Evolutionary conservation across 2,797 vertebrate genomes (phyloP).

Genomic region (Dicrostonyx torquatus): DNA sequence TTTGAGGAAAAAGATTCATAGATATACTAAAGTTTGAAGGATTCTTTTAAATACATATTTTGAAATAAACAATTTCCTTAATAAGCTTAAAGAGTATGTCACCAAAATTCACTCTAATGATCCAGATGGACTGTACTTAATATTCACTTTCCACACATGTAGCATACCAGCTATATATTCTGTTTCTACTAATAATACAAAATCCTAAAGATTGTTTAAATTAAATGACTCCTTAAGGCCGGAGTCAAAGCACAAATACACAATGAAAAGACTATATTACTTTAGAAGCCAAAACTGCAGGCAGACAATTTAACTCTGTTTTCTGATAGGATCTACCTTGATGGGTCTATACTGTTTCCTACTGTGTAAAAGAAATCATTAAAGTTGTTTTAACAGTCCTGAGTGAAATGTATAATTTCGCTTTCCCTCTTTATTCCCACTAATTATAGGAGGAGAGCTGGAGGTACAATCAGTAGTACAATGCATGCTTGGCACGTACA

Average conservation of each 20-base stretch:
- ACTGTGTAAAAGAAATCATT: background rate
- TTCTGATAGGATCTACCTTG: conserved; percentile 6
- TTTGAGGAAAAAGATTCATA: conserved; percentile 46
- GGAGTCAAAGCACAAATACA: background rate
- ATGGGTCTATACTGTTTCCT: background rate
- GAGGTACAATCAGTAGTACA: background rate
- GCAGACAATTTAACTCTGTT: conserved; percentile 23
- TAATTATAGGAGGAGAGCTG: conserved; percentile 1
- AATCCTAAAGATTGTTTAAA: conserved; percentile 50
- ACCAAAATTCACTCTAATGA: conserved; percentile 50
- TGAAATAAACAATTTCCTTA: conserved; percentile 20
- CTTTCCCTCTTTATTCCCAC: background rate
- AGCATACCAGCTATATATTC: conserved; percentile 22
- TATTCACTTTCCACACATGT: conserved; percentile 50
- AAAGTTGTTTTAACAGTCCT: conserved; percentile 42
- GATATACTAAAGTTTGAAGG: conserved; percentile 9
- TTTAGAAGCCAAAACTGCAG: background rate
- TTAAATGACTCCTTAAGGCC: conserved; percentile 37
- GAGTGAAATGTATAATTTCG: background rate
- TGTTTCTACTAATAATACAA: conserved; percentile 39
- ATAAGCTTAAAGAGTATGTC: background rate
- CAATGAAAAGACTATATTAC: conserved; percentile 43
- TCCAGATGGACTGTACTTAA: conserved; percentile 1
- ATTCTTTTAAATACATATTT: conserved; percentile 18
- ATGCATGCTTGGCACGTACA: background rate